Conservation (phyloP, 2,113 vertebrate genomes). For the Columba janthina region DNA sequence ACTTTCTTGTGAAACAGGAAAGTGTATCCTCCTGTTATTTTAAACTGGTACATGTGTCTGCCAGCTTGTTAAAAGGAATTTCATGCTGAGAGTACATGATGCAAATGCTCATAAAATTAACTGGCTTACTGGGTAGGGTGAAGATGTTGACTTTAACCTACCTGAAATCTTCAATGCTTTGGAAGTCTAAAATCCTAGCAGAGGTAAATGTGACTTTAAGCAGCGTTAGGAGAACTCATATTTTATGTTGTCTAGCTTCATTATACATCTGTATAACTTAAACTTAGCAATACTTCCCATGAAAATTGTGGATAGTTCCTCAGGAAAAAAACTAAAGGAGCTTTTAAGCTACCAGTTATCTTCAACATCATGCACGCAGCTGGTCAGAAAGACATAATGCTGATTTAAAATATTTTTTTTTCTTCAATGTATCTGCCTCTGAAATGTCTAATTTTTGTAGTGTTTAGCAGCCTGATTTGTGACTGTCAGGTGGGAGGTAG, state of each 20-base stretch:
- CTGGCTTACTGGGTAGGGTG: background rate
- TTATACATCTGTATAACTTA: background rate
- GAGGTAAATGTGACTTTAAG: background rate
- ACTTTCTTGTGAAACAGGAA: background rate
- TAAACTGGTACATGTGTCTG: background rate
- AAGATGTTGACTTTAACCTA: background rate
- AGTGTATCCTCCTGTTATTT: background rate
- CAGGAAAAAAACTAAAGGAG: background rate
- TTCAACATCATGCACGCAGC: background rate
- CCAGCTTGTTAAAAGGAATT: background rate
- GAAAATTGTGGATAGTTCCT: background rate
- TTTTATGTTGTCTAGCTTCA: background rate
- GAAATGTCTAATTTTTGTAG: background rate
- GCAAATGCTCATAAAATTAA: background rate
- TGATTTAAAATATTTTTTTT: background rate
- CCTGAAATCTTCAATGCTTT: background rate
- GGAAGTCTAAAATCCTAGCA: background rate
- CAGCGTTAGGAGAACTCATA: background rate
- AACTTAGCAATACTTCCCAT: background rate
- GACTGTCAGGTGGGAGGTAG: background rate
- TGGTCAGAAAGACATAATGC: background rate
- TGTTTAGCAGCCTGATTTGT: background rate
- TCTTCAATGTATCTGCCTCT: background rate
- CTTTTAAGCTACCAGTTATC: background rate
- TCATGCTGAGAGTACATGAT: background rate